These are phyloP conservation scores for Sinotaia quadrata DNA, from an alignment of 2,888 invertebrate species.

Conservation along the genomic window DNA sequence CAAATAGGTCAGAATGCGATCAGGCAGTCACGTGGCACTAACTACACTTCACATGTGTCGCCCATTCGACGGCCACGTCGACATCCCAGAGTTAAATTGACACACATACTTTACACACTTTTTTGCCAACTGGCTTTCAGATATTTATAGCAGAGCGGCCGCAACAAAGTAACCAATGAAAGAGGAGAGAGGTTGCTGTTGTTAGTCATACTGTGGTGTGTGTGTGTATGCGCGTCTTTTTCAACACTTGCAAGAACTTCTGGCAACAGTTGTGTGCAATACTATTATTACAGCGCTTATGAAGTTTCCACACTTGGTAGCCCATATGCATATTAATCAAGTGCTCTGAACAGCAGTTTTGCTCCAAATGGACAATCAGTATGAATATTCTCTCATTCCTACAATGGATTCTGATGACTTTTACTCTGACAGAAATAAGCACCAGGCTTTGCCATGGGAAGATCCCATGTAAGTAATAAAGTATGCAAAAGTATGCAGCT, in stretches of 20 bases:
- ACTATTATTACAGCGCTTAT: neutral
- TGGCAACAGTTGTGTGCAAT: neutral
- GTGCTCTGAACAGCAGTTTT: no score
- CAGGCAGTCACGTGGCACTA: no score
- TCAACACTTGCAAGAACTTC: no score
- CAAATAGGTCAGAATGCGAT: no score
- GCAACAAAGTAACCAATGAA: no score
- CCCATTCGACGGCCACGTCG: no score
- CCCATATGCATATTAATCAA: neutral
- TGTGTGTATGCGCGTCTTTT: no score
- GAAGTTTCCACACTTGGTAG: neutral
- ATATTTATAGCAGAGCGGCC: no score
- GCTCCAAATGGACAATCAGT: slow-evolving; percentile 33
- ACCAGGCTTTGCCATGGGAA: slow-evolving; percentile 54
- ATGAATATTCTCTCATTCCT: slow-evolving; percentile 53
- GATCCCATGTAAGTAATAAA: slow-evolving; percentile 51
- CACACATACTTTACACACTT: neutral
- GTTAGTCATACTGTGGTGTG: no score
- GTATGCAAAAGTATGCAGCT: neutral
- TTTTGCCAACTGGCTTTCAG: no score
- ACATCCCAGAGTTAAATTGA: neutral
- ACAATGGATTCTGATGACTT: slow-evolving; percentile 58
- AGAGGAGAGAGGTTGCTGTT: no score
- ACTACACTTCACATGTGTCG: no score
- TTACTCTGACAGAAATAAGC: slow-evolving; percentile 55